These are phyloP conservation scores for Zosterops lateralis DNA, from an alignment of 2,113 vertebrate genomes.

Conservation along the genomic window DNA sequence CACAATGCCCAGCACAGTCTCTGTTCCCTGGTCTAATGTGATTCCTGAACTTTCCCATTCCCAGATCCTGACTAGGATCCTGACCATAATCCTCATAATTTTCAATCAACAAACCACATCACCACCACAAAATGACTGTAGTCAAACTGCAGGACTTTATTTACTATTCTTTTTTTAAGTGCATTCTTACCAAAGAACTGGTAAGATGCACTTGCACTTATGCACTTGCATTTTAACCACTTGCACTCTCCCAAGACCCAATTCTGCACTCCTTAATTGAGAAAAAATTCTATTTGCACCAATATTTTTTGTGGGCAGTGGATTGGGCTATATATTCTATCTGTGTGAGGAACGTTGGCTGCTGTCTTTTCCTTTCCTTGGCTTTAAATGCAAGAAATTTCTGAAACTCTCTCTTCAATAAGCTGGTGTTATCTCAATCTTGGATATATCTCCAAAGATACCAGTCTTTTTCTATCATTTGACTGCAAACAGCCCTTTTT, in stretches of 20 bases:
- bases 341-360: background rate
- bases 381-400: background rate
- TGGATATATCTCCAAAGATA: background rate
- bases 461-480: background rate
- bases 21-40: background rate
- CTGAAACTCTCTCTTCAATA: background rate
- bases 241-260: background rate
- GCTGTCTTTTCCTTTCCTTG: background rate
- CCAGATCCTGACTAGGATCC: background rate
- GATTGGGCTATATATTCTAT: background rate
- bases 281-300: background rate
- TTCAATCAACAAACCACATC: background rate
- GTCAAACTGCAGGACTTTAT: background rate
- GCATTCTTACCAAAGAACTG: background rate
- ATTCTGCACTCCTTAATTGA: background rate
- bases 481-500: background rate
- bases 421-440: background rate
- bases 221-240: background rate
- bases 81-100: background rate
- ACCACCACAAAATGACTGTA: background rate
- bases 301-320: background rate
- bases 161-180: background rate
- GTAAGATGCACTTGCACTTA: no score
- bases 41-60: background rate
- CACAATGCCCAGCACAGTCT: background rate